Percentiles rank a stretch among this genome's conserved stretches.
Conservation (phyloP, 2,888 invertebrate genomes). For the Andrena praecox region DNA sequence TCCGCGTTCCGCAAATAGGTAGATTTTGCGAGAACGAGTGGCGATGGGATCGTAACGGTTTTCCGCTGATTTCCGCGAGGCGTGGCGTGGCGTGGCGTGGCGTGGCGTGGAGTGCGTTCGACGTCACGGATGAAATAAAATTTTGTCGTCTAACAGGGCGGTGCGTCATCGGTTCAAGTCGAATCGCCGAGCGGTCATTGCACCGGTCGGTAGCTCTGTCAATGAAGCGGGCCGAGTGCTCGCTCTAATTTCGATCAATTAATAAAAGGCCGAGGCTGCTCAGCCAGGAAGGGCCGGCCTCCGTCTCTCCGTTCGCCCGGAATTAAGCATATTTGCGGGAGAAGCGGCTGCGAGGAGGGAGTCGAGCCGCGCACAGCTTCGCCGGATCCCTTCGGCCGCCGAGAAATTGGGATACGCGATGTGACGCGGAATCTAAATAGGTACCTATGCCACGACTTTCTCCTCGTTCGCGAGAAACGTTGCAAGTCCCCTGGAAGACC, state of each 20-base stretch:
- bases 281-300: slow-evolving; percentile 63
- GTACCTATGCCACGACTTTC: not conserved
- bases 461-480: no score
- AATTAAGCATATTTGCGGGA: slow-evolving; percentile 52
- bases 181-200: slow-evolving; percentile 82
- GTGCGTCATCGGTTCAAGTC: slow-evolving; percentile 78
- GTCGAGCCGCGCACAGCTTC: not conserved
- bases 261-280: slow-evolving; percentile 74
- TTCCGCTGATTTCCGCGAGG: slow-evolving; percentile 54
- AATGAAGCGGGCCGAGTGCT: slow-evolving; percentile 78
- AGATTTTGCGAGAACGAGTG: slow-evolving; percentile 29
- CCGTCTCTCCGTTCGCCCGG: slow-evolving; percentile 56
- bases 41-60: slow-evolving; percentile 36
- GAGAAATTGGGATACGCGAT: not conserved
- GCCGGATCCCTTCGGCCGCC: not conserved
- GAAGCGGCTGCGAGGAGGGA: not conserved
- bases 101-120: slow-evolving; percentile 49
- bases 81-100: slow-evolving; percentile 27
- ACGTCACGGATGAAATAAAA: slow-evolving; percentile 73
- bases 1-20: slow-evolving; percentile 16
- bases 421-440: not conserved
- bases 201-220: slow-evolving; percentile 77
- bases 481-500: not conserved
- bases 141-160: slow-evolving; percentile 76
- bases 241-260: slow-evolving; percentile 84